Evolutionary conservation across 2,888 invertebrate species (phyloP).

Genomic region (Caenorhabditis doughertyi): DNA sequence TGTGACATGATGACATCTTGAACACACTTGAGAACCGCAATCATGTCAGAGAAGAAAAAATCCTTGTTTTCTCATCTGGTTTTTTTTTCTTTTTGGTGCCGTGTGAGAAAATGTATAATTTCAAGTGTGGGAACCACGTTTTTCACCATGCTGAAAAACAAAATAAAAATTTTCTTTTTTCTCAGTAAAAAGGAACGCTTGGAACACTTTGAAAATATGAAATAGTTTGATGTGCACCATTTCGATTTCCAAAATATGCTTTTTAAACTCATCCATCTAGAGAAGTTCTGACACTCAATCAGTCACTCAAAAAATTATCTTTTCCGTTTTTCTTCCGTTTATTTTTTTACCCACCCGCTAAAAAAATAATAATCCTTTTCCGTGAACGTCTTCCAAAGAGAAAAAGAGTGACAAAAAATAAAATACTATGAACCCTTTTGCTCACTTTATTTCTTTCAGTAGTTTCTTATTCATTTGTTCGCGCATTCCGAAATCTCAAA

Average conservation of each 20-base stretch:
- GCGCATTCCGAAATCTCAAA: slow-evolving; percentile 45
- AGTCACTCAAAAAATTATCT: slow-evolving; percentile 39
- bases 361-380: slow-evolving; percentile 35
- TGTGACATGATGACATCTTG: slow-evolving; percentile 55
- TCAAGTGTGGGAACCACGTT: slow-evolving; percentile 3
- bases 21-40: slow-evolving; percentile 50
- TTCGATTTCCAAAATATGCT: too few species aligned
- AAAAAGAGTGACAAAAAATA: neutral
- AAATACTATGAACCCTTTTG: neutral
- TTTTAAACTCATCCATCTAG: neutral
- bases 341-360: slow-evolving; percentile 9
- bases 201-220: too few species aligned
- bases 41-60: slow-evolving; percentile 19
- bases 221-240: too few species aligned
- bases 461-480: slow-evolving; percentile 48
- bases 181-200: too few species aligned
- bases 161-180: neutral
- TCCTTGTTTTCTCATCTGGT: slow-evolving; percentile 2
- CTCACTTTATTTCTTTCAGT: slow-evolving; percentile 31
- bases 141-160: neutral
- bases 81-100: neutral
- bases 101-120: slow-evolving; percentile 3
- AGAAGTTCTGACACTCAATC: slow-evolving; percentile 23
- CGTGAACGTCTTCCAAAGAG: slow-evolving; percentile 23
- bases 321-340: slow-evolving; percentile 27